phyloP scores from a whole-genome alignment of 2,113 vertebrate species.

The Cheilinus undulatus region DNA sequence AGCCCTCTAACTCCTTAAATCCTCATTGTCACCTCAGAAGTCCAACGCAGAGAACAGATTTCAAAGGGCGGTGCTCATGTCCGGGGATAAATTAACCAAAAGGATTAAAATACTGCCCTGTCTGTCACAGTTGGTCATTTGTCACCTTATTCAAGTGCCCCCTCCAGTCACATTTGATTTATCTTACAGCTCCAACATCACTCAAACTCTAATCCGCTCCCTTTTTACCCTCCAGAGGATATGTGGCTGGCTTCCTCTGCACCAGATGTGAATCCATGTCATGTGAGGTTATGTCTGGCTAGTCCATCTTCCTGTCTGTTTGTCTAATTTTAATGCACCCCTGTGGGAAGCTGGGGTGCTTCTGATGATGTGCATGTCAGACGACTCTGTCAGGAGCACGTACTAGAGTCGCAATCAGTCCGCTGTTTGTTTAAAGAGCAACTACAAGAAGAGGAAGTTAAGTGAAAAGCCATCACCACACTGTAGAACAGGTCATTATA shows the following conservation, averaged over 20 bases:
- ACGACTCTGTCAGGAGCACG: conserved; percentile 50
- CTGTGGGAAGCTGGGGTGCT: conserved; percentile 48
- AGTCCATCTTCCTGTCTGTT: conserved; percentile 69
- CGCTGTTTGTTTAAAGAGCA: conserved; percentile 40
- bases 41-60: conserved; percentile 19
- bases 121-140: conserved; percentile 61
- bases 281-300: conserved; percentile 70
- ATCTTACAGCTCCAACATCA: conserved; percentile 66
- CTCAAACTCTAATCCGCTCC: conserved; percentile 66
- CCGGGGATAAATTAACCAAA: conserved; percentile 59
- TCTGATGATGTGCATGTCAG: conserved; percentile 62
- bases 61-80: conserved; percentile 15
- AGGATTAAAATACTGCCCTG: conserved; percentile 63
- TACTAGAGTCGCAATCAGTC: conserved; percentile 48
- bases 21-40: conserved; percentile 16
- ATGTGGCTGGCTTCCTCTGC: conserved; percentile 48
- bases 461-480: conserved; percentile 25
- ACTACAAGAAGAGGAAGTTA: conserved; percentile 11
- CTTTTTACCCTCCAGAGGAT: conserved; percentile 44
- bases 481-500: conserved; percentile 12
- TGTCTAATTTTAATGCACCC: conserved; percentile 74
- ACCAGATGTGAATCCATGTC: conserved; percentile 66
- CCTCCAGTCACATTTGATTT: conserved; percentile 70
- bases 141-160: conserved; percentile 68
- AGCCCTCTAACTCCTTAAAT: conserved; percentile 21